A percentile compares a stretch with the other conserved stretches of the same genome.
These are phyloP conservation scores for Gila robusta DNA, from an alignment of 2,797 vertebrate genomes.

Conservation along the genomic window DNA sequence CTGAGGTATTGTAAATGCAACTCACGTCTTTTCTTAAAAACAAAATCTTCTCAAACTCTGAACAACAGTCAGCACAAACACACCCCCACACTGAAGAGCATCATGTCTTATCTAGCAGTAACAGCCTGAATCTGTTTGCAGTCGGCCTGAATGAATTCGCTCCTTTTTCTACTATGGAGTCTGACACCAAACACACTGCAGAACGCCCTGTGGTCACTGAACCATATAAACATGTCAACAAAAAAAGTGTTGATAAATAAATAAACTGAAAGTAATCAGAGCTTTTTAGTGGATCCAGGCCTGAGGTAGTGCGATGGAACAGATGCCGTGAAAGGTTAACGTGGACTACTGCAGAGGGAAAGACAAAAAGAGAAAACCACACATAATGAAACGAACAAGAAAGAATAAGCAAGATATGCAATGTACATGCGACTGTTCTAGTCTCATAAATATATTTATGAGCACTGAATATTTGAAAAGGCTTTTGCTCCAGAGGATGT, in stretches of 20 bases:
- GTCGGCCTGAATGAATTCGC: slow-evolving; percentile 7
- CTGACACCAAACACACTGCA: slow-evolving; percentile 53
- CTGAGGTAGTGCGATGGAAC: neutral
- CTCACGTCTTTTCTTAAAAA: slow-evolving; percentile 18
- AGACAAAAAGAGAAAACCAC: slow-evolving; percentile 8
- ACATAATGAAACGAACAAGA: slow-evolving; percentile 32
- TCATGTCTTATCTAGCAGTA: slow-evolving; percentile 29
- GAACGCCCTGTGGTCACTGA: slow-evolving; percentile 43
- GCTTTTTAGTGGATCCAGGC: neutral
- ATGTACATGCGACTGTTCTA: slow-evolving; percentile 1
- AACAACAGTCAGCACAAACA: neutral
- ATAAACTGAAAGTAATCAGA: slow-evolving; percentile 66
- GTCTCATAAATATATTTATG: slow-evolving; percentile 46
- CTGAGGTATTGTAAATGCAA: neutral
- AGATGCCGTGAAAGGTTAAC: slow-evolving; percentile 34
- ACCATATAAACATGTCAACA: slow-evolving; percentile 66
- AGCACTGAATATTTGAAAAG: slow-evolving; percentile 37
- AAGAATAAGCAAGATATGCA: slow-evolving; percentile 2
- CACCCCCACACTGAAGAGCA: slow-evolving; percentile 21
- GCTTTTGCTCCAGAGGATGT: slow-evolving; percentile 20
- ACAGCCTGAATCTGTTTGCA: slow-evolving; percentile 34
- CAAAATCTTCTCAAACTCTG: slow-evolving; percentile 9
- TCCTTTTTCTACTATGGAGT: slow-evolving; percentile 65
- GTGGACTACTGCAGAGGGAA: neutral
- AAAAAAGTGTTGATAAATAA: slow-evolving; percentile 62